A percentile compares a stretch with the other conserved stretches of the same genome.
phyloP scores from a whole-genome alignment of 2,113 vertebrate species.

The Tyto alba region DNA sequence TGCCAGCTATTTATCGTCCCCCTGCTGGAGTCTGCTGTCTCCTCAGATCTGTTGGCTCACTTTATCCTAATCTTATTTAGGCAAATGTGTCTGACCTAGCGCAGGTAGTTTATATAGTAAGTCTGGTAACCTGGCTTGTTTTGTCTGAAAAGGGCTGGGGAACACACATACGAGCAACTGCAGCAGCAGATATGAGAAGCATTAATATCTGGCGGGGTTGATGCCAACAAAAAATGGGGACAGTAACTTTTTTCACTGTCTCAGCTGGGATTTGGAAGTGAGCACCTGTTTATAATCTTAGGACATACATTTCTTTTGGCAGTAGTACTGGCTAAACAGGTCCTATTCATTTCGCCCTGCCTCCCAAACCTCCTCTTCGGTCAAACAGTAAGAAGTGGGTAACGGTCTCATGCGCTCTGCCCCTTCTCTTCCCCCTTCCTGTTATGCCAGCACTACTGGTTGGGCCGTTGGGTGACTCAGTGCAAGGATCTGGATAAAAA shows the following conservation, averaged over 20 bases:
- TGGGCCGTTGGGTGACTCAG: constrained; percentile 52
- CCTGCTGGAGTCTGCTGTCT: background rate
- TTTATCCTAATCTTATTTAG: constrained; percentile 29
- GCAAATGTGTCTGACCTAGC: constrained; percentile 1
- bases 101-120: background rate
- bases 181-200: background rate
- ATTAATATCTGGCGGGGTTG: background rate
- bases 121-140: background rate
- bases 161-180: background rate
- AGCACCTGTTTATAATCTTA: background rate
- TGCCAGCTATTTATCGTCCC: background rate
- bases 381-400: constrained; percentile 5
- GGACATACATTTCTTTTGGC: background rate
- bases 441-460: constrained; percentile 30
- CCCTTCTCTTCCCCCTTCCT: constrained; percentile 55
- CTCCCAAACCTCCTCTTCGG: background rate
- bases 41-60: background rate
- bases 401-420: background rate
- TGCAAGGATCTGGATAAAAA: constrained; percentile 42
- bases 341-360: background rate
- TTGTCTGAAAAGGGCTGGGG: background rate
- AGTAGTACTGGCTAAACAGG: background rate
- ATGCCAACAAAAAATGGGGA: background rate
- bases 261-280: background rate
- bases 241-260: background rate